Percentiles rank a stretch among this genome's conserved stretches.
Conservation (phyloP, 2,113 vertebrate species). For the Nothoprocta perdicaria region DNA sequence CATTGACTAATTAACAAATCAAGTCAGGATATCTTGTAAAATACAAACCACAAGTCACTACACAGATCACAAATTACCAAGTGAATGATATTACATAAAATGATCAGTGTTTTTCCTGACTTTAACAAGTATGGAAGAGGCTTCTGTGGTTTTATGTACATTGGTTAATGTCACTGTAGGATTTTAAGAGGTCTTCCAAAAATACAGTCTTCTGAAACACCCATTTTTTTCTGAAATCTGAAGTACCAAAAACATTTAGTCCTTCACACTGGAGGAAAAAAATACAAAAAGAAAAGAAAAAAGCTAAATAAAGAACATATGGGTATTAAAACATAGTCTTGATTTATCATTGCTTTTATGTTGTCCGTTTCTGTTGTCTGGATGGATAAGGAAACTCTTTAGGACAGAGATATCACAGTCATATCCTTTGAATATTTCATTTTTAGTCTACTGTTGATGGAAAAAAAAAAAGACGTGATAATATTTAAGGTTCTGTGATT, state of each 20-base stretch:
- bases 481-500: neutral
- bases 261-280: neutral
- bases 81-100: neutral
- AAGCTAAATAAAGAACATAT: accelerated
- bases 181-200: neutral
- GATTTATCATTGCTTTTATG: neutral
- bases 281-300: neutral
- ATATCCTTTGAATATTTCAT: neutral
- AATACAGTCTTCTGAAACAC: neutral
- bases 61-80: neutral
- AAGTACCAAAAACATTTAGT: neutral
- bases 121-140: neutral
- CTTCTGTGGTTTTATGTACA: neutral
- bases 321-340: neutral
- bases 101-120: neutral
- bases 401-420: neutral
- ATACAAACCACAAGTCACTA: neutral
- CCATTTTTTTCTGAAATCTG: too few species aligned
- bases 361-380: neutral
- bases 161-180: accelerated
- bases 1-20: neutral
- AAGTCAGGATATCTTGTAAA: neutral
- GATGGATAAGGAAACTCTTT: neutral
- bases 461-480: neutral
- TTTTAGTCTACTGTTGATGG: neutral